Evolutionary conservation across 2,113 vertebrate species (phyloP).

Genomic region (Nannospalax galili): DNA sequence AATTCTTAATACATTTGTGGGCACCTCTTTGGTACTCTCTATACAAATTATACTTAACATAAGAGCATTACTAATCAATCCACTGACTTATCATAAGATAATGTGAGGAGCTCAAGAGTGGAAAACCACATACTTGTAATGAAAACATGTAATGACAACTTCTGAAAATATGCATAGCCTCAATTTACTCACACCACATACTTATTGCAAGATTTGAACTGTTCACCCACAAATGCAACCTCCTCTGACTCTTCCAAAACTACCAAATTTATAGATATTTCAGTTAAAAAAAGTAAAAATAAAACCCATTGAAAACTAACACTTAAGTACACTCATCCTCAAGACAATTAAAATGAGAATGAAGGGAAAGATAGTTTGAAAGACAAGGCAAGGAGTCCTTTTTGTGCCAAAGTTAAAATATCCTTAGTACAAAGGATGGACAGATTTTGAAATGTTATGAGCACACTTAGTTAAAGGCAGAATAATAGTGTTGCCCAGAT

Average conservation of each 20-base stretch:
- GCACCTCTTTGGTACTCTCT: background rate
- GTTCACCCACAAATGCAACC: background rate
- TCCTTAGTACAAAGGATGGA: background rate
- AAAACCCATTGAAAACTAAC: background rate
- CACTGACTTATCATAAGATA: slow-evolving; percentile 22
- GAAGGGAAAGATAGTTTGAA: background rate
- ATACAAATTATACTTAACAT: slow-evolving; percentile 30
- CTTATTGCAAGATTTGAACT: background rate
- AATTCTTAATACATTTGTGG: slow-evolving; percentile 23
- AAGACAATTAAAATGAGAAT: slow-evolving; percentile 16
- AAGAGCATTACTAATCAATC: background rate
- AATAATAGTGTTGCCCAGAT: background rate
- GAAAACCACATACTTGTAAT: background rate
- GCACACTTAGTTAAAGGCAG: background rate
- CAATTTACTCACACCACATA: background rate
- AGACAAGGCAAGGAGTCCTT: background rate
- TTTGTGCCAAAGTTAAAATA: background rate
- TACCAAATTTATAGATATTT: background rate
- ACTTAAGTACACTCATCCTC: background rate
- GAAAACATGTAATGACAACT: background rate
- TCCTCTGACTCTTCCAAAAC: slow-evolving; percentile 9
- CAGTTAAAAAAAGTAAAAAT: background rate
- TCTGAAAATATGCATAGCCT: slow-evolving; percentile 18
- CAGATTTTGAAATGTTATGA: background rate
- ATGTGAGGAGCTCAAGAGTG: background rate